Percentiles rank a stretch among this genome's conserved stretches.
These are phyloP conservation scores for Tetragonula clypearis DNA, from an alignment of 1,140 invertebrate genomes.

Conservation along the genomic window DNA sequence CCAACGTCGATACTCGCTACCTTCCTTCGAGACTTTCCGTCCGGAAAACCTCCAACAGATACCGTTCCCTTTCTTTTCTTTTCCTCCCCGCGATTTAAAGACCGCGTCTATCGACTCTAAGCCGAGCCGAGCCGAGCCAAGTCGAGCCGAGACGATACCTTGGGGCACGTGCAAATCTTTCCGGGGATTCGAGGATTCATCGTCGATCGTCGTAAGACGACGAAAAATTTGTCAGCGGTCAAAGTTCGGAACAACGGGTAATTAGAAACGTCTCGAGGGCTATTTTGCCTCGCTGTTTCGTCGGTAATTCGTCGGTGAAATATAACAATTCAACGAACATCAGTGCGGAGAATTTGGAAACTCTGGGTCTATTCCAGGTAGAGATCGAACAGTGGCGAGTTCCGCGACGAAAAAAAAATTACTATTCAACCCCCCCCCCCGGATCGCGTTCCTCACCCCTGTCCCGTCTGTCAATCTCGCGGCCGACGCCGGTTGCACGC, in stretches of 20 bases:
- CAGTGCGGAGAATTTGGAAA: neutral
- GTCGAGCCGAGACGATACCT: no score
- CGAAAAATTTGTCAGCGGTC: neutral
- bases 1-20: constrained; percentile 29
- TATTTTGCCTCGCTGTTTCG: no score
- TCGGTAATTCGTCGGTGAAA: neutral
- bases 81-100: neutral
- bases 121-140: no score
- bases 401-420: neutral
- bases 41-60: neutral
- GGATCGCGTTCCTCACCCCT: no score
- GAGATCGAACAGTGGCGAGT: neutral
- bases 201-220: neutral
- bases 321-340: neutral
- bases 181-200: neutral
- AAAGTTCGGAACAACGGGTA: no score
- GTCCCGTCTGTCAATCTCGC: constrained; percentile 9
- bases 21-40: neutral
- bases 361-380: neutral
- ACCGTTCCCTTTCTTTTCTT: neutral
- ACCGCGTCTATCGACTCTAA: no score
- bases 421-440: neutral
- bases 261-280: no score
- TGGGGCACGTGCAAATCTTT: no score
- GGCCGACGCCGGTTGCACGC: constrained; percentile 14